Evolutionary conservation across 2,113 vertebrate genomes (phyloP), one percentile per base, ranked within the genome.

Genomic region (Chrysemys picta): DNA sequence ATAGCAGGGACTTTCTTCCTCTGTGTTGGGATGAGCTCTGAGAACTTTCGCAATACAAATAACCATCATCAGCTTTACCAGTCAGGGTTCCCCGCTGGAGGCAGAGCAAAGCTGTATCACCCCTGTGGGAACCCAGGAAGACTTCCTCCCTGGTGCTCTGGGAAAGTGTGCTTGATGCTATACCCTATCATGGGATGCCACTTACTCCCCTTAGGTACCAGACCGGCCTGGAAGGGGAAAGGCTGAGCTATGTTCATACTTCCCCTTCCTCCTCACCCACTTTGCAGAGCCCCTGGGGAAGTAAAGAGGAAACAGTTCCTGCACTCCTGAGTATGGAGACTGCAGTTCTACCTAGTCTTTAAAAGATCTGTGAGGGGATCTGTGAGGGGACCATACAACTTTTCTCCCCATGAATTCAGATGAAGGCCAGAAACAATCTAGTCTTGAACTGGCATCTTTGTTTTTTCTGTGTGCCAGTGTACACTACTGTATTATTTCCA

Each of bases 391-490:
- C 78, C 22, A 1, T 50, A 8, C 22, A 45, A 54, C 27, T 1
- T 50, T 89, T 89, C 93, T 88, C 13, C 25, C n/a, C 62, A 0
- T 47, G 91, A 19, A 9, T 57, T 25, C 87, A 53, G 49, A 62
- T 2, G 29, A 93, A 75, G 35, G 5, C 10, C 8, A 79, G 89
- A 19, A 1, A 38, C 0, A 47, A 4, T n/a, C 19, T 79, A 78
- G 12, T 25, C 8, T 1, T 16, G 9, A 91, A 75, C 38, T 1
- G 0, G 50, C n/a, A 1, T 83, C 17, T 89, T 87, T 0, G 8
- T 75, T 89, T 95, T 88, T n/a, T 65, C 78, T 31, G 27, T 0
- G 0, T 49, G 17, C 35, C 82, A 87, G 88, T 38, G 27, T 75
- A 78, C 16, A 83, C 2, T 83, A 31, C 5, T 2, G 53, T 54